Conservation (phyloP, 2,888 invertebrate species). For the Formica aserva region DNA sequence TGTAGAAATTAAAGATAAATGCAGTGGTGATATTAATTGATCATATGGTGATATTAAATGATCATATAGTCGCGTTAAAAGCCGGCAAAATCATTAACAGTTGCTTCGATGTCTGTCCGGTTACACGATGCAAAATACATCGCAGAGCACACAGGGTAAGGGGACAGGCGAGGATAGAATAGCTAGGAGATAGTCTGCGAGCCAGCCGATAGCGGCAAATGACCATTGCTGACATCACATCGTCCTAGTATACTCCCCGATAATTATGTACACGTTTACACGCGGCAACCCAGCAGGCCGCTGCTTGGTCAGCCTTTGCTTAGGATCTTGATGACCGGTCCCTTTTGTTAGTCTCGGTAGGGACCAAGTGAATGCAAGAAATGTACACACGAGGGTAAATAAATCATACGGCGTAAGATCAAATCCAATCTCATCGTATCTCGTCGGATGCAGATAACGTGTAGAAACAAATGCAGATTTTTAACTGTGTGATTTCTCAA, state of each 20-base stretch:
- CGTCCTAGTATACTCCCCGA: slow-evolving; percentile 73
- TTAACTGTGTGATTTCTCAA: not conserved
- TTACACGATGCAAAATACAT: slow-evolving; percentile 66
- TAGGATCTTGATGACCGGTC: slow-evolving; percentile 81
- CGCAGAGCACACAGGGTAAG: slow-evolving; percentile 58
- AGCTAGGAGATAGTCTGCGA: slow-evolving; percentile 73
- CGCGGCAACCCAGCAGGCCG: slow-evolving; percentile 60
- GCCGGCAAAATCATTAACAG: slow-evolving; percentile 3
- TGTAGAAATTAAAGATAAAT: not conserved
- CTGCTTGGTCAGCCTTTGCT: slow-evolving; percentile 85
- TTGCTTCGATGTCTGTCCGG: slow-evolving; percentile 55
- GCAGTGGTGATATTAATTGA: not conserved
- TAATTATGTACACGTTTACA: slow-evolving; percentile 76
- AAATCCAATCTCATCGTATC: not conserved
- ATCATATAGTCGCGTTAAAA: not conserved
- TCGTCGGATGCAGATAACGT: not conserved
- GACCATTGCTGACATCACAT: slow-evolving; percentile 84
- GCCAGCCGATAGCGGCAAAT: slow-evolving; percentile 83
- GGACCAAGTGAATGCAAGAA: slow-evolving; percentile 25
- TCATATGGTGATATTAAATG: not conserved
- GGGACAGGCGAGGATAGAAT: slow-evolving; percentile 62
- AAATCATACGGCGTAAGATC: slow-evolving; percentile 1
- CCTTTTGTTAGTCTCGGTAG: slow-evolving; percentile 45
- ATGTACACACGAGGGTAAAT: not conserved
- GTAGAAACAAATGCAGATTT: not conserved